phyloP scores from a whole-genome alignment of 2,113 vertebrate genomes.

The Gadus chalcogrammus region DNA sequence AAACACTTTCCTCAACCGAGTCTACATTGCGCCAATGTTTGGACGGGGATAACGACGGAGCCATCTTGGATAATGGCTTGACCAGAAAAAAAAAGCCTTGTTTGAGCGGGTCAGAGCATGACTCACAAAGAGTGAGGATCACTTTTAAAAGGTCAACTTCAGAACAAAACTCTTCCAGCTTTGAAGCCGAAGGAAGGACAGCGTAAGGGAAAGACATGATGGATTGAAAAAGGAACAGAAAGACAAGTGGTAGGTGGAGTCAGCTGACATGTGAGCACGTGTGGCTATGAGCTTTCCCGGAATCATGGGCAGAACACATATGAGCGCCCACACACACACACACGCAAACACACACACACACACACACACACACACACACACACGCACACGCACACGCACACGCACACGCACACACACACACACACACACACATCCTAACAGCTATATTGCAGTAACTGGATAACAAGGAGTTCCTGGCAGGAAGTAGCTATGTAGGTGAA shows the following conservation, averaged over 20 bases:
- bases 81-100: too few relatives aligned
- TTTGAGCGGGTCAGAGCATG: too few relatives aligned
- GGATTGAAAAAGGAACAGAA: slow-evolving; percentile 26
- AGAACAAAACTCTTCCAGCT: too few relatives aligned
- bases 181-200: slow-evolving; percentile 4
- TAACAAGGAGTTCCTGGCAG: slow-evolving; percentile 43
- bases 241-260: slow-evolving; percentile 21
- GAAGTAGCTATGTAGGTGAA: slow-evolving; percentile 50
- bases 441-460: slow-evolving; percentile 46
- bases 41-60: too few relatives aligned
- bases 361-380: slow-evolving; percentile 15
- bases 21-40: too few relatives aligned
- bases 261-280: slow-evolving; percentile 46
- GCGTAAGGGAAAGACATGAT: background rate
- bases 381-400: slow-evolving; percentile 27
- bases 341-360: slow-evolving; percentile 2
- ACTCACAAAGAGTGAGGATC: too few relatives aligned
- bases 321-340: slow-evolving; percentile 28
- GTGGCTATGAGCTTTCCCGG: slow-evolving; percentile 39
- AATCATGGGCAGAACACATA: slow-evolving; percentile 23
- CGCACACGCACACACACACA: slow-evolving; percentile 1
- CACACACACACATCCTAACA: slow-evolving; percentile 22
- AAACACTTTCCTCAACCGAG: too few relatives aligned
- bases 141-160: too few relatives aligned
- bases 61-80: too few relatives aligned